Percentiles rank a stretch among this genome's conserved stretches.
phyloP scores from a whole-genome alignment of 2,797 vertebrate species.

The Cyprinodon diabolis region DNA sequence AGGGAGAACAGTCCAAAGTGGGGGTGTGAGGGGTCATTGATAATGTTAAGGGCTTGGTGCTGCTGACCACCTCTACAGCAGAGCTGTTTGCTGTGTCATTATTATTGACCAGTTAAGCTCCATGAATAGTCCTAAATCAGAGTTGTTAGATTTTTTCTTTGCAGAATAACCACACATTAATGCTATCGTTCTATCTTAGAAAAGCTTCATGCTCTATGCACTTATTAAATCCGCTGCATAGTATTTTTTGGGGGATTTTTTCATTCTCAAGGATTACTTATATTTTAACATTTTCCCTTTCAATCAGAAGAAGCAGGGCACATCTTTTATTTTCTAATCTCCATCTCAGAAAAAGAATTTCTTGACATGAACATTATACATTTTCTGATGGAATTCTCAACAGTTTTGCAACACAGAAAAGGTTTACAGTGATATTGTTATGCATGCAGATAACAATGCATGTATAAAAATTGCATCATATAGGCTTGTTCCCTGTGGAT shows the following conservation, averaged over 20 bases:
- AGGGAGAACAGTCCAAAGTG: no score
- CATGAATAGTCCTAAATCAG: not conserved
- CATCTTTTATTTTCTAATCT: not conserved
- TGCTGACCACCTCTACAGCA: no score
- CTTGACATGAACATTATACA: constrained; percentile 35
- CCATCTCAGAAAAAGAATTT: constrained; percentile 16
- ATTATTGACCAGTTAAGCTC: not conserved
- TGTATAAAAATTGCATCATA: constrained; percentile 33
- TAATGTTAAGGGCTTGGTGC: no score
- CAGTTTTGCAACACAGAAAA: constrained; percentile 10
- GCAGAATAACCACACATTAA: not conserved
- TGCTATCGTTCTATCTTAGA: not conserved
- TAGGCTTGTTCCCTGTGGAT: constrained; percentile 13
- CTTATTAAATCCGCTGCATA: not conserved
- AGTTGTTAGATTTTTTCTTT: not conserved
- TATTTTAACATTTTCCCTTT: not conserved
- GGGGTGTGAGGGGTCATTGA: no score
- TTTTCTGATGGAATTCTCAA: constrained; percentile 47
- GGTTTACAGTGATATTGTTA: constrained; percentile 19
- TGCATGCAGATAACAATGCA: constrained; percentile 28
- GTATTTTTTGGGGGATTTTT: not conserved
- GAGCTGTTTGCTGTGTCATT: constrained; percentile 2
- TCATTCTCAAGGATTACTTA: not conserved
- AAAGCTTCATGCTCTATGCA: not conserved
- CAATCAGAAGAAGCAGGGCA: not conserved